Evolutionary conservation across 2,888 invertebrate species (phyloP).

Genomic region (Horisme vitalbata): DNA sequence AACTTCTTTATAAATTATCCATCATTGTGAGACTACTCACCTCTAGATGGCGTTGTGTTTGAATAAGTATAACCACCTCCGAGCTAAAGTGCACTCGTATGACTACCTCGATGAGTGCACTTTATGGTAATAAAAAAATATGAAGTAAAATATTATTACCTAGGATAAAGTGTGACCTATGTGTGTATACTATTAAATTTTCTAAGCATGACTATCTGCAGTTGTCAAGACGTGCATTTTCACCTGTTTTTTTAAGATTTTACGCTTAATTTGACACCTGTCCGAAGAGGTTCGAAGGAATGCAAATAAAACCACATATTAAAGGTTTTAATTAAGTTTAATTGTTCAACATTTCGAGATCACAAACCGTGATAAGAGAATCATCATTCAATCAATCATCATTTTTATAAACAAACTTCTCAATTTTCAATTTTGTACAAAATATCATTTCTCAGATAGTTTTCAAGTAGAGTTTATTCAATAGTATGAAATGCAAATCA

Average conservation of each 20-base stretch:
- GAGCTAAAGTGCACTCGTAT: too few species aligned
- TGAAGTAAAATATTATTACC: too few species aligned
- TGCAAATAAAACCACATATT: slow-evolving; percentile 46
- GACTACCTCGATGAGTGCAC: too few species aligned
- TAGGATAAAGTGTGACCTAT: too few species aligned
- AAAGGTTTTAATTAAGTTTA: slow-evolving; percentile 76
- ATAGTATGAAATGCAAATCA: slow-evolving; percentile 66
- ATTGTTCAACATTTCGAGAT: slow-evolving; percentile 78
- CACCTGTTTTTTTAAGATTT: too few species aligned
- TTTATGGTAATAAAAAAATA: too few species aligned
- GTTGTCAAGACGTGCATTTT: too few species aligned
- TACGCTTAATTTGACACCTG: too few species aligned
- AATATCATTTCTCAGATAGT: slow-evolving; percentile 74
- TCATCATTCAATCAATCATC: slow-evolving; percentile 57
- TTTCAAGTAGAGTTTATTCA: slow-evolving; percentile 58
- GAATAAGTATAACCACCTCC: neutral
- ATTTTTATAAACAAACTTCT: slow-evolving; percentile 65
- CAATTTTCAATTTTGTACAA: slow-evolving; percentile 77
- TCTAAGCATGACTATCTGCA: too few species aligned
- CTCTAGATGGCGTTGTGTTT: slow-evolving; percentile 46
- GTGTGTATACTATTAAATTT: too few species aligned
- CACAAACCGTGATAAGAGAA: slow-evolving; percentile 73
- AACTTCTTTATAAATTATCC: too few species aligned
- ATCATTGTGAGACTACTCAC: slow-evolving; percentile 16
- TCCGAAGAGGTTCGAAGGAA: too few species aligned